phyloP scores from a whole-genome alignment of 2,888 invertebrate species.

The Lochmaea crataegi region DNA sequence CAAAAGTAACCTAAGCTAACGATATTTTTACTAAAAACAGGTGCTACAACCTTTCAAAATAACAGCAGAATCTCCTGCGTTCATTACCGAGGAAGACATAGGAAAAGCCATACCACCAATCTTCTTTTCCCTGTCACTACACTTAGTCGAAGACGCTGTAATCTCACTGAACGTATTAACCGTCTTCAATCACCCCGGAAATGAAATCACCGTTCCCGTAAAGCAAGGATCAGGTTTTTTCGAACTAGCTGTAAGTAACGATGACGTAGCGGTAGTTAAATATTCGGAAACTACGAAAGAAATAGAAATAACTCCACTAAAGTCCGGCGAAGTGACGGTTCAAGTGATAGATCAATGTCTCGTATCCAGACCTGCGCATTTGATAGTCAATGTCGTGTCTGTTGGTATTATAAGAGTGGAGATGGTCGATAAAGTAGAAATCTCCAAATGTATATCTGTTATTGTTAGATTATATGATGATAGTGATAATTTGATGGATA shows the following conservation, averaged over 20 bases:
- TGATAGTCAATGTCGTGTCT: conserved; percentile 67
- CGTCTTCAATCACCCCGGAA: conserved; percentile 74
- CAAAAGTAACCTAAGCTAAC: no score
- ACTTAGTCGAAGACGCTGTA: conserved; percentile 71
- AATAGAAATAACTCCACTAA: conserved; percentile 69
- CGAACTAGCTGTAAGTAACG: conserved; percentile 67
- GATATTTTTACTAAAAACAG: no score
- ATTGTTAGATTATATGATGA: conserved; percentile 73
- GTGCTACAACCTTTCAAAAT: conserved; percentile 59
- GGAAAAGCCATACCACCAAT: conserved; percentile 61
- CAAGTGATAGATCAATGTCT: conserved; percentile 72
- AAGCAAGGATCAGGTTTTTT: conserved; percentile 77
- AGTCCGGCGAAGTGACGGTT: conserved; percentile 68
- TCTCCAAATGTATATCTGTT: conserved; percentile 72
- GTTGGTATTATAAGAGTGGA: conserved; percentile 72
- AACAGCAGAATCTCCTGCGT: conserved; percentile 66
- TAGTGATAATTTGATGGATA: conserved; percentile 69
- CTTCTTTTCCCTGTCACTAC: conserved; percentile 66
- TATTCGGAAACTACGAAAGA: conserved; percentile 66
- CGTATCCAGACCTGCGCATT: conserved; percentile 68
- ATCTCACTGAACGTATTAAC: conserved; percentile 69
- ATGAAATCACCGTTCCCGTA: conserved; percentile 63
- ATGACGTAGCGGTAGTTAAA: conserved; percentile 69
- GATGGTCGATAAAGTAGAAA: conserved; percentile 77
- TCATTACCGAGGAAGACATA: conserved; percentile 63